Evolutionary conservation across 1,140 invertebrate genomes (phyloP).

Genomic region (Glossosoma conforme): DNA sequence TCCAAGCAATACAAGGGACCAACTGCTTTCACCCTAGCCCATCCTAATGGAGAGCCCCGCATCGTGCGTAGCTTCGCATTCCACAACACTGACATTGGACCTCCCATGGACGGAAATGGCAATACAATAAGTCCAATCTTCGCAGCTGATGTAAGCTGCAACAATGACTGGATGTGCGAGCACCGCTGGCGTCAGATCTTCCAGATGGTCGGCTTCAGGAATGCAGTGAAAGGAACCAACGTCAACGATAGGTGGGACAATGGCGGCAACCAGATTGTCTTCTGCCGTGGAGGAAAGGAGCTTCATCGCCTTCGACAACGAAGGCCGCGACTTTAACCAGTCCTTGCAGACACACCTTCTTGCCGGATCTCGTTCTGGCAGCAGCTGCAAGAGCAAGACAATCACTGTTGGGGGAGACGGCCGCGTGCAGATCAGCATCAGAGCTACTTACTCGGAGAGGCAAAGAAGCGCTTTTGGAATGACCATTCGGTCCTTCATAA

Average conservation of each 20-base stretch:
- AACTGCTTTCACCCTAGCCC: constrained; percentile 77
- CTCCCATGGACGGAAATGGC: constrained; percentile 57
- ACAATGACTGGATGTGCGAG: constrained; percentile 83
- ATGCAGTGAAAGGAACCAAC: constrained; percentile 52
- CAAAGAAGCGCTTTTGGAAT: no score
- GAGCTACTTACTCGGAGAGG: no score
- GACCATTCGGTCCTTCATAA: no score
- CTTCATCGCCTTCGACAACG: constrained; percentile 71
- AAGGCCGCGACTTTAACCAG: constrained; percentile 52
- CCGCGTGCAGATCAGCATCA: no score
- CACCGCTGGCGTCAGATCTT: constrained; percentile 80
- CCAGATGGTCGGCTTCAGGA: constrained; percentile 75
- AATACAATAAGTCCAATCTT: constrained; percentile 63
- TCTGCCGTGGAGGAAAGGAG: constrained; percentile 65
- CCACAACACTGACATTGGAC: constrained; percentile 50
- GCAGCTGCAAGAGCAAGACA: no score
- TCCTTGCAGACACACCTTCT: no score
- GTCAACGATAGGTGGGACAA: constrained; percentile 70
- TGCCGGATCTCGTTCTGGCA: no score
- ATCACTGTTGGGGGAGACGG: no score
- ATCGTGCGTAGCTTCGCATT: constrained; percentile 77
- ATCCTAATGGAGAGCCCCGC: constrained; percentile 69
- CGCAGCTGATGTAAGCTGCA: constrained; percentile 61
- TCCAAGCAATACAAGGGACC: no score
- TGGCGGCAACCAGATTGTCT: constrained; percentile 69